A percentile compares a stretch with the other conserved stretches of the same genome.
phyloP scores from a whole-genome alignment of 2,113 vertebrate genomes.

The Anguilla japonica region DNA sequence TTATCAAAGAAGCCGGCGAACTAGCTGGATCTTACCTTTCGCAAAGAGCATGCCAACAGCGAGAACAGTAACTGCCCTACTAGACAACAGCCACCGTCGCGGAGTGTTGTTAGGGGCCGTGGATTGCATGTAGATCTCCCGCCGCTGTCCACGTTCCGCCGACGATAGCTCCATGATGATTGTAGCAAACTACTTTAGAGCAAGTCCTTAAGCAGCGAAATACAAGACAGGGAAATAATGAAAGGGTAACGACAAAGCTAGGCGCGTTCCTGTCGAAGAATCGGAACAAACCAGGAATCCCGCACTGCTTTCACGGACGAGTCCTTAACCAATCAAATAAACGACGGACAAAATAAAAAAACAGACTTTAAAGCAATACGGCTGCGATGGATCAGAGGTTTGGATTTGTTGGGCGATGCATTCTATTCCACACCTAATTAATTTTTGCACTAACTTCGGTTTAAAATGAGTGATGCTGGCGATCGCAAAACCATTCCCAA shows the following conservation, averaged over 20 bases:
- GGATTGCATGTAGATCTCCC: slow-evolving; percentile 25
- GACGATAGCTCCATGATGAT: slow-evolving; percentile 60
- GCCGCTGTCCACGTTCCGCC: slow-evolving; percentile 36
- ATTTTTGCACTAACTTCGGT: not conserved
- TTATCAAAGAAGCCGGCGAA: not conserved
- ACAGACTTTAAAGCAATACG: slow-evolving; percentile 6
- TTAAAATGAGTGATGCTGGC: not conserved
- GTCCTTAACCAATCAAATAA: not conserved
- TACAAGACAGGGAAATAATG: slow-evolving; percentile 24
- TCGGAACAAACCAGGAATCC: slow-evolving; percentile 34
- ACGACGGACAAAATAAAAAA: slow-evolving; percentile 1
- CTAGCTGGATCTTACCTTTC: slow-evolving; percentile 57
- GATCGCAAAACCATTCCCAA: not conserved
- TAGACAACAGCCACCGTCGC: slow-evolving; percentile 20
- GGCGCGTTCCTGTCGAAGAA: slow-evolving; percentile 39
- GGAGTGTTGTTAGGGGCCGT: slow-evolving; percentile 30
- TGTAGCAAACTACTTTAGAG: slow-evolving; percentile 27
- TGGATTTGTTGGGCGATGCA: not conserved
- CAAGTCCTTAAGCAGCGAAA: slow-evolving; percentile 21
- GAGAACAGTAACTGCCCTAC: slow-evolving; percentile 29
- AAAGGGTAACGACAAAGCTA: slow-evolving; percentile 29
- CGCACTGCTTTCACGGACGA: slow-evolving; percentile 21
- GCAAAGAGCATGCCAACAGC: slow-evolving; percentile 55
- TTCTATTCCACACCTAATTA: not conserved
- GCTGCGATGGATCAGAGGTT: not conserved